Conservation (phyloP, 2,888 invertebrate genomes). For the Amiota mariae region DNA sequence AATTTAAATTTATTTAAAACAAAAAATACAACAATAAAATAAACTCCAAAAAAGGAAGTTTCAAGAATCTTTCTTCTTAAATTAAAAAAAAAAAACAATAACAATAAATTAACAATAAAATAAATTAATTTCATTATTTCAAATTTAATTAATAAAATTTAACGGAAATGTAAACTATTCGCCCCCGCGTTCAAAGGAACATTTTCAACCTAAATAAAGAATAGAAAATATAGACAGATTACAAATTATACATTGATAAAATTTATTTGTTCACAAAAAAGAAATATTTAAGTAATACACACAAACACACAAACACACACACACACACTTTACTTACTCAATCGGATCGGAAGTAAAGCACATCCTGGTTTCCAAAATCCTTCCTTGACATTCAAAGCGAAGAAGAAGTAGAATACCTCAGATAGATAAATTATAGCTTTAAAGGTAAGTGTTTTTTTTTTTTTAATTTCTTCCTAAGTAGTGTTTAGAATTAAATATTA, state of each 20-base stretch:
- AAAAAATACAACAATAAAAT: not conserved
- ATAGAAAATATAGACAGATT: conserved; percentile 6
- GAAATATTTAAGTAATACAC: conserved; percentile 29
- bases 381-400: not conserved
- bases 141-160: conserved; percentile 35
- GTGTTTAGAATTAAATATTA: no score
- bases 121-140: conserved; percentile 15
- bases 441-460: conserved; percentile 12
- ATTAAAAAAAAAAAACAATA: conserved; percentile 23
- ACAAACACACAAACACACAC: conserved; percentile 1
- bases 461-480: not conserved
- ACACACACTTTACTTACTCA: no score
- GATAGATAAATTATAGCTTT: not conserved
- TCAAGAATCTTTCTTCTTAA: conserved; percentile 17
- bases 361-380: no score
- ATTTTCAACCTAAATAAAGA: conserved; percentile 39
- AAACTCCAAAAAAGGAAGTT: conserved; percentile 23
- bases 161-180: conserved; percentile 72
- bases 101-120: conserved; percentile 19
- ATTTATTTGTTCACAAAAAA: conserved; percentile 21
- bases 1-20: conserved; percentile 1
- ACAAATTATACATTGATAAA: conserved; percentile 35
- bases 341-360: no score
- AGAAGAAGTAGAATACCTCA: conserved; percentile 47
- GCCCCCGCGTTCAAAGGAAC: conserved; percentile 55